Evolutionary conservation across 2,888 invertebrate species (phyloP), one percentile per base, ranked within the genome.

Genomic region (Selenia dentaria): DNA sequence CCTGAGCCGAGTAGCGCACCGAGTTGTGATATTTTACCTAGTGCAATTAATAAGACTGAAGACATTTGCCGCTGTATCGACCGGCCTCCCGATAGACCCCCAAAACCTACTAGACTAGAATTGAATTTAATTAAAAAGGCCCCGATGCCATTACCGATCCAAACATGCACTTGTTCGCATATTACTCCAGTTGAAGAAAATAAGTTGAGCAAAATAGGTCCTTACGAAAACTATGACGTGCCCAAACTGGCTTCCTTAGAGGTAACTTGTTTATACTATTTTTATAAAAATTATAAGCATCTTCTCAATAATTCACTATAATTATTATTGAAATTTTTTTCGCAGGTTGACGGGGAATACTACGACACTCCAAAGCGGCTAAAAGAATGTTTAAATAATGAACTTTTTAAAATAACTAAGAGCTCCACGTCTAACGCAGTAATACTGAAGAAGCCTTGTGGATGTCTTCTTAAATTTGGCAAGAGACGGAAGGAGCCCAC

Each of bases 221-320:
- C 94, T 0, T 95, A 94, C 68, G 94, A 95, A 63, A 96, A 96
- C 71, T 96, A 96, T 67, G 96, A 96, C 69, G 91, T 96, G 35
- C 96, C 96, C 22, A 94, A 93, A 75, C 83, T 92, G 55, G 92
- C 81, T 6, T 86, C 79, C 74, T 77, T 74, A 74, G 89, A 84
- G 88, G 93, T 92, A 84, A 88, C 79, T 85, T 14, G 31, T 8
- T 24, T 32, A 16, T 16, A 16, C n/a, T n/a, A n/a, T n/a, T n/a
- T n/a, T n/a, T n/a, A n/a, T n/a, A n/a, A n/a, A n/a, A n/a, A n/a
- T n/a, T n/a, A n/a, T n/a, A n/a, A n/a, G n/a, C n/a, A n/a, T n/a
- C n/a, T n/a, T n/a, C n/a, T n/a, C n/a, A n/a, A n/a, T n/a, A n/a
- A n/a, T n/a, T n/a, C n/a, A n/a, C n/a, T n/a, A n/a, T n/a, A n/a